Evolutionary conservation across 1,140 invertebrate genomes (phyloP).

Genomic region (Neomicropteryx cornuta): DNA sequence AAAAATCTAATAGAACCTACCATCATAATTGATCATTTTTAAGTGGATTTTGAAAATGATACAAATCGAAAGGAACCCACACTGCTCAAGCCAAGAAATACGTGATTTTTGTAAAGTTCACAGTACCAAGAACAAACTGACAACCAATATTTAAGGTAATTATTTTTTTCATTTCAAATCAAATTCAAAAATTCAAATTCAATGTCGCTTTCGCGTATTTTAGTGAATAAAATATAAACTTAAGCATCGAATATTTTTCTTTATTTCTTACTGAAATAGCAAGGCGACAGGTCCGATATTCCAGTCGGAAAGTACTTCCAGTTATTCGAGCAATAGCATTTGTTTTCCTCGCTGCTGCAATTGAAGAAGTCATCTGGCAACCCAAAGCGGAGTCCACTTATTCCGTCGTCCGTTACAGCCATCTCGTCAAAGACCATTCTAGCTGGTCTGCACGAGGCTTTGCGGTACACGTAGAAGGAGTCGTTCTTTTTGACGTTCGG

Average conservation of each 20-base stretch:
- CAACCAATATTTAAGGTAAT: not conserved
- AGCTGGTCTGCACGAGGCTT: slow-evolving; percentile 54
- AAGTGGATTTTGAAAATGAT: too few species aligned
- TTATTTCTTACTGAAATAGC: slow-evolving; percentile 53
- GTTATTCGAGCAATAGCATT: slow-evolving; percentile 46
- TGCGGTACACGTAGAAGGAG: slow-evolving; percentile 47
- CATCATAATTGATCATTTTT: too few species aligned
- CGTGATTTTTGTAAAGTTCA: not conserved
- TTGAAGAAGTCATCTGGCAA: slow-evolving; percentile 44
- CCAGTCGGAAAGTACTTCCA: slow-evolving; percentile 47
- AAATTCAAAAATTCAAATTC: too few species aligned
- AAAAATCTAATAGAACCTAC: too few species aligned
- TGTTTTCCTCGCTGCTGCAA: slow-evolving; percentile 45
- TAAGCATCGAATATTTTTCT: not conserved
- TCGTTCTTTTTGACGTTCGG: slow-evolving; percentile 38
- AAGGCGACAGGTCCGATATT: slow-evolving; percentile 52
- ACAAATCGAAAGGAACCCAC: too few species aligned
- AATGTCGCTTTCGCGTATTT: too few species aligned
- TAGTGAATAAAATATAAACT: not conserved
- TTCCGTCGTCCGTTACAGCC: slow-evolving; percentile 21
- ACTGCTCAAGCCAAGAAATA: too few species aligned
- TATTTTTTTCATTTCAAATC: not conserved
- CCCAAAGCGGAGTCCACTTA: slow-evolving; percentile 33
- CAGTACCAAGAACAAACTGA: not conserved
- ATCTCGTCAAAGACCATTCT: slow-evolving; percentile 39